Evolutionary conservation across 2,113 vertebrate genomes (phyloP), one percentile per base, ranked within the genome.

Genomic region (Elgaria multicarinata): DNA sequence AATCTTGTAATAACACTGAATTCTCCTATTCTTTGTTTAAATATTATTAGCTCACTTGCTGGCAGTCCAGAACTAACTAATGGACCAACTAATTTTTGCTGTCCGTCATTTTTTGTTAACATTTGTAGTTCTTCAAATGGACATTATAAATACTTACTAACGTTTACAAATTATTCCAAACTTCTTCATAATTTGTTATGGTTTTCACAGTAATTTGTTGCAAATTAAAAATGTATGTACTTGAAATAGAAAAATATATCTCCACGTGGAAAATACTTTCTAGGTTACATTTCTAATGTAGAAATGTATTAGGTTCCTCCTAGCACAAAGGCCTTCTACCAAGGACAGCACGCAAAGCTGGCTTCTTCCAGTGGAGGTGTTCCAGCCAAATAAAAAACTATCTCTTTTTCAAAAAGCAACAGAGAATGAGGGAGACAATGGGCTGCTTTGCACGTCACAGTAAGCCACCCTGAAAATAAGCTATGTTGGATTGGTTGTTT

Each of bases 81-180:
- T 88, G 85, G 26, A 26, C 12, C 89, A 26, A 93, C n/a, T 1
- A 22, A 31, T 82, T 90, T 55, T 16, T 39, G 67, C 78, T 78
- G 12, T 6, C 53, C 86, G 85, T 78, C 62, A 0, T 81, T 77
- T 58, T 69, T 66, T 85, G 0, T 71, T 88, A 93, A 74, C 2
- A 55, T 86, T 87, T 82, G 14, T 6, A 1, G 87, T 9, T 82
- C 90, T 93, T 90, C 50, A 93, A 93, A 83, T 22, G 85, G 18
- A 7, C 1, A 7, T 24, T 62, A 0, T 44, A n/a, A 77, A 66
- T 0, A 2, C 0, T 87, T 87, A 69, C 20, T 78, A 69, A 69
- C 44, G 16, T 64, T 67, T 39, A 86, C 46, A 74, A 72, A 24
- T 2, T 46, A 10, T 80, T 69, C 90, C 84, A 91, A 93, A 9